These are phyloP conservation scores for Caretta caretta DNA, from an alignment of 2,113 vertebrate genomes.

Conservation along the genomic window DNA sequence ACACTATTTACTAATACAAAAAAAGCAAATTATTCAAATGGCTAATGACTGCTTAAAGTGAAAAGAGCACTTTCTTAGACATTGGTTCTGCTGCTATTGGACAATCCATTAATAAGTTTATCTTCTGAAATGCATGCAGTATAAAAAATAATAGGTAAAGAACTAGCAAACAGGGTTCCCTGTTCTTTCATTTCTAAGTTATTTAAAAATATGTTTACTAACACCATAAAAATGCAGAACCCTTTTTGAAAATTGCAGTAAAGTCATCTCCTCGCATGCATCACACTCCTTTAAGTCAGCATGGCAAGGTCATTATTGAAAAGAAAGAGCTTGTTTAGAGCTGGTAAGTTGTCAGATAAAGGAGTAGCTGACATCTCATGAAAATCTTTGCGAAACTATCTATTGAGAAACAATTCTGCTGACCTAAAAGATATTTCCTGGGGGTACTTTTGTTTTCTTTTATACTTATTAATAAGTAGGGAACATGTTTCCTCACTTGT, in stretches of 20 bases:
- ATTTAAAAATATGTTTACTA: neutral
- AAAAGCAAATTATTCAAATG: neutral
- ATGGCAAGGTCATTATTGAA: neutral
- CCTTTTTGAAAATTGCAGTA: neutral
- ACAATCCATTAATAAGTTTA: constrained; percentile 7
- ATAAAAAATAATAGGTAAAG: neutral
- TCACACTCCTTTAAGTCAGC: neutral
- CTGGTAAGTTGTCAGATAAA: neutral
- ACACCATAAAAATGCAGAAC: neutral
- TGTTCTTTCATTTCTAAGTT: constrained; percentile 4
- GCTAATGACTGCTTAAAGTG: neutral
- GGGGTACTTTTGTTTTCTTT: neutral
- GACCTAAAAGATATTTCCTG: neutral
- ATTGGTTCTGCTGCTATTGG: neutral
- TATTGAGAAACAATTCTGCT: neutral
- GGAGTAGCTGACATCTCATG: neutral
- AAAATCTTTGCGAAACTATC: constrained; percentile 7
- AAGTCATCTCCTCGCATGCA: neutral
- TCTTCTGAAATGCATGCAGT: neutral
- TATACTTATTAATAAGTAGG: neutral
- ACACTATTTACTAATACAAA: neutral
- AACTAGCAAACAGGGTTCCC: neutral
- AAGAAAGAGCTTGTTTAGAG: neutral
- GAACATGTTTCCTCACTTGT: neutral
- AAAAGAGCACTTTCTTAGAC: neutral